A percentile compares a stretch with the other conserved stretches of the same genome.
phyloP scores from a whole-genome alignment of 2,888 invertebrate genomes.

The Urechis unicinctus region DNA sequence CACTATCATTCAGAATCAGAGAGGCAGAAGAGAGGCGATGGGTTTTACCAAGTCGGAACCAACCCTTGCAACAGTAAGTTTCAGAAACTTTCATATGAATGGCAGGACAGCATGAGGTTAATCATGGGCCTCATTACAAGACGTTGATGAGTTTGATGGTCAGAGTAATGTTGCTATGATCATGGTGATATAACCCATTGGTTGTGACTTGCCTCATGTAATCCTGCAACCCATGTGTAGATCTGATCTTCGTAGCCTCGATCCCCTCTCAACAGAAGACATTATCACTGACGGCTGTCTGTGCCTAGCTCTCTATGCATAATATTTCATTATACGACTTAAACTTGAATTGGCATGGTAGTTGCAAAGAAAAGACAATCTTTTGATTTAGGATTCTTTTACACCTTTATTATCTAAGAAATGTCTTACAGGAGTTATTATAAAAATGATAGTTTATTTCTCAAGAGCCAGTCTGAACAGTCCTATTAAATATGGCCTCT shows the following conservation, averaged over 20 bases:
- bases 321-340: too few species aligned
- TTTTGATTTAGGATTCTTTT: too few species aligned
- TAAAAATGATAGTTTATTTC: too few species aligned
- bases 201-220: background rate
- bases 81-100: background rate
- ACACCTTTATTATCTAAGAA: too few species aligned
- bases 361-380: too few species aligned
- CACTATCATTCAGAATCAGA: constrained; percentile 63
- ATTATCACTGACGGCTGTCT: constrained; percentile 75
- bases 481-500: too few species aligned
- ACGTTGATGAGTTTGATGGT: too few species aligned
- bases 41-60: constrained; percentile 73
- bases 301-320: too few species aligned
- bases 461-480: too few species aligned
- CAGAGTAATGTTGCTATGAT: background rate
- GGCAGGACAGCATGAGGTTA: background rate
- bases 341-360: too few species aligned
- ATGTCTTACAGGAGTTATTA: too few species aligned
- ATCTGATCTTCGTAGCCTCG: constrained; percentile 83
- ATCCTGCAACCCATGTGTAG: too few species aligned
- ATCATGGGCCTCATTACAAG: background rate
- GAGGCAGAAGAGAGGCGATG: constrained; percentile 66
- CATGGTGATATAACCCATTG: background rate
- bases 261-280: constrained; percentile 88
- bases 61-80: constrained; percentile 74